Base-by-base conservation (phyloP, 2,888 invertebrate species). In the Cataglyphis altisquamis region DNA sequence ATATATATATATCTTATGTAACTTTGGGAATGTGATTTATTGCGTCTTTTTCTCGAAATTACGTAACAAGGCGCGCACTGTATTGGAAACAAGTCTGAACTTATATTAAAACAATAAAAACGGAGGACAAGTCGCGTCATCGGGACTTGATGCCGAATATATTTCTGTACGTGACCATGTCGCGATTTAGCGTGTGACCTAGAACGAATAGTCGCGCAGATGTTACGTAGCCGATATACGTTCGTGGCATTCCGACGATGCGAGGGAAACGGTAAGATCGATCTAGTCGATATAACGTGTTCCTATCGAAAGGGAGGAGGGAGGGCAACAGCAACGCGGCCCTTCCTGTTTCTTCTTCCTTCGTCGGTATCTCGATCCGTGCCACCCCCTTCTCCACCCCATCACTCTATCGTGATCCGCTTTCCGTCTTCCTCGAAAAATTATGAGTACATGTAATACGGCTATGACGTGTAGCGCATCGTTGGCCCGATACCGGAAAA, bases 401-500 rank as follows among this genome's bases (percentile, higher is more conserved):
- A 60, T 48, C 29, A 55, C 63, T 21, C 32, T 25, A 9, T 21
- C 55, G 29, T 12, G n/a, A 12, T 41, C n/a, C 29, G 36, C 48
- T 57, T 39, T 55, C 55, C 41, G 45, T 29, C 25, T 84, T 39
- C 68, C 21, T 45, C 83, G 88, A 90, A 90, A 90, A 90, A 90
- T 90, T 90, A 88, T 86, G 87, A 84, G 86, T 88, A 90, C 87
- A 84, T 84, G 88, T 88, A 88, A 90, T 90, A 89, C 85, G 87
- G 83, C 82, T 68, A 82, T 84, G 82, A 82, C 74, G 84, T 86
- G 88, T 86, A 89, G 89, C 90, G 89, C 90, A 87, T 87, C 88
- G 89, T 92, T 91, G 87, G 70, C 83, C 89, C 88, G 92, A 91
- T 92, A 89, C 90, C 91, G 88, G 86, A 88, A 89, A 82, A 87